A percentile compares a stretch with the other conserved stretches of the same genome.
Conservation (phyloP, 2,888 invertebrate genomes). For the Lithophane leautieri region DNA sequence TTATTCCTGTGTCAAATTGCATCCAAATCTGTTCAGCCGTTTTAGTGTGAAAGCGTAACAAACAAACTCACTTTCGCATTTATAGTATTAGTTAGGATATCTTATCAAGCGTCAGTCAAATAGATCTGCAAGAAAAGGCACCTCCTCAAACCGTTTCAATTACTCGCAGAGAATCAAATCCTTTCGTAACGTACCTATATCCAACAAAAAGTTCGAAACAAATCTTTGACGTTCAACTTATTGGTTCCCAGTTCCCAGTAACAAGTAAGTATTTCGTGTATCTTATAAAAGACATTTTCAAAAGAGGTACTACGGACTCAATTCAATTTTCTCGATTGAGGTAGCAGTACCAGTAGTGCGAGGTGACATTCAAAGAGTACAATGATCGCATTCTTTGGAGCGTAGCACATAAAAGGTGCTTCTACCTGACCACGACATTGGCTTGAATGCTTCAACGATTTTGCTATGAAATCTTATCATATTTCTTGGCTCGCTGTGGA, state of each 20-base stretch:
- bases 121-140: not conserved
- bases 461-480: constrained; percentile 60
- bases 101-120: too few species aligned
- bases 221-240: constrained; percentile 40
- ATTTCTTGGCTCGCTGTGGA: constrained; percentile 38
- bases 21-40: too few species aligned
- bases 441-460: constrained; percentile 46
- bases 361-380: constrained; percentile 72
- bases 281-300: constrained; percentile 73
- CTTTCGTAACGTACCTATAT: not conserved
- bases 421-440: constrained; percentile 70
- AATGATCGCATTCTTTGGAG: constrained; percentile 72
- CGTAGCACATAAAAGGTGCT: constrained; percentile 67
- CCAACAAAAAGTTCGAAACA: constrained; percentile 20
- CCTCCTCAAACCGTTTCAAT: not conserved
- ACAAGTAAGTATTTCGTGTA: constrained; percentile 68
- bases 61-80: too few species aligned
- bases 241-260: constrained; percentile 27
- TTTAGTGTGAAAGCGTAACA: too few species aligned
- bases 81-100: too few species aligned
- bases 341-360: constrained; percentile 57
- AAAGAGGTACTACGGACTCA: constrained; percentile 71
- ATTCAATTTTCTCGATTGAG: constrained; percentile 81
- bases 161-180: constrained; percentile 17
- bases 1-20: too few species aligned